Evolutionary conservation across 1,140 invertebrate genomes (phyloP), one percentile per base, ranked within the genome.

Genomic region (Drosophila nasuta): DNA sequence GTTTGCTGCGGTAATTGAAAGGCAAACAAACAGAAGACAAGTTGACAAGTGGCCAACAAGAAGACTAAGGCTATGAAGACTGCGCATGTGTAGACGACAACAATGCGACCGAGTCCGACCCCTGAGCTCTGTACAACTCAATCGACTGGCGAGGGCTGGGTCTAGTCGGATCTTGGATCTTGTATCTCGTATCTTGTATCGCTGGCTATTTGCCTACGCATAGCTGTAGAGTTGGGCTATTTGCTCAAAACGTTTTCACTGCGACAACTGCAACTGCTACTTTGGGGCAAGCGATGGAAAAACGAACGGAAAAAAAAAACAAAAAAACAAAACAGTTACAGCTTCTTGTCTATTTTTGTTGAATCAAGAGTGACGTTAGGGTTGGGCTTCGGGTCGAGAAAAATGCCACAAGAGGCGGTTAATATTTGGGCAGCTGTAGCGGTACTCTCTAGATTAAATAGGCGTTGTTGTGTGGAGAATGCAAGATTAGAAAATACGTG

Each of bases 311-410:
- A 20, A 20, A 20, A 20, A 10, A 45, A 57, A 28, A 20, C 2
- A 20, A 20, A 20, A 10, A 45, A 57, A 28, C 73, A 52, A 69
- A 60, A 83, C 81, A 83, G 76, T 83, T 83, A 72, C 81, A 83
- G 81, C 81, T 83, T 83, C 81, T 83, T 83, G 81, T 85, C 77
- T 83, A 83, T 83, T 80, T 74, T 67, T 83, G 46, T 83, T 83
- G 77, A 77, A 75, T 83, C 77, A 83, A 83, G 72, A 83, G 65
- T 68, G 49, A 77, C 65, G 38, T 76, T 75, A n/a, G 60, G 62
- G 64, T 49, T 66, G 60, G 60, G 60, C 54, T 13, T 25, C 41
- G 51, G 41, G 56, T 68, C 48, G 20, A 43, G 13, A 51, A 28
- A 45, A 20, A 35, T 33, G 8, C 58, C 13, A 63, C 38, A 30